Percentiles rank a stretch among this genome's conserved stretches.
These are phyloP conservation scores for Toxonevra muliebris DNA, from an alignment of 2,888 invertebrate species.

Conservation along the genomic window DNA sequence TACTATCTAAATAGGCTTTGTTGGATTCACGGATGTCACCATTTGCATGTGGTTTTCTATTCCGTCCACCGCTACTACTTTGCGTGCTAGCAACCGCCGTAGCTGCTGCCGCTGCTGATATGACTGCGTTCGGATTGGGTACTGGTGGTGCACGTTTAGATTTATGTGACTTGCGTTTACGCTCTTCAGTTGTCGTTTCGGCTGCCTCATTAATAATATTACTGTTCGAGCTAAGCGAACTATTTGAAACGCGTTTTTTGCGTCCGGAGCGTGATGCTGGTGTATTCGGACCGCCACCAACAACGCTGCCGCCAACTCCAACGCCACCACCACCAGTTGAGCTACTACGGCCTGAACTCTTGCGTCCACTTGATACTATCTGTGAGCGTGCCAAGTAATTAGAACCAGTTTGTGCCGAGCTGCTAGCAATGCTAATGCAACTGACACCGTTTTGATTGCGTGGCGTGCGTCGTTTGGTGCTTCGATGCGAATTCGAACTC, in stretches of 20 bases:
- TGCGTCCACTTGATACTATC: slow-evolving; percentile 52
- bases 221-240: slow-evolving; percentile 72
- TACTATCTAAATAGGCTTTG: slow-evolving; percentile 24
- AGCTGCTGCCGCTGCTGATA: slow-evolving; percentile 4
- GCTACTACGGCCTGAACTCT: slow-evolving; percentile 56
- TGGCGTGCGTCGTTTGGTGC: slow-evolving; percentile 67
- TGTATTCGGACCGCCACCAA: slow-evolving; percentile 33
- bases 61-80: too few relatives aligned
- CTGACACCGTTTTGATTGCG: slow-evolving; percentile 80
- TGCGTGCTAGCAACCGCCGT: too few relatives aligned
- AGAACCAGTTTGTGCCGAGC: slow-evolving; percentile 65
- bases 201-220: slow-evolving; percentile 66
- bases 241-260: slow-evolving; percentile 75
- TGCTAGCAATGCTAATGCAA: slow-evolving; percentile 79
- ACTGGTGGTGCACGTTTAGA: slow-evolving; percentile 69
- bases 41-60: slow-evolving; percentile 28
- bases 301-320: slow-evolving; percentile 48
- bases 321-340: slow-evolving; percentile 48
- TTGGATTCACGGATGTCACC: slow-evolving; percentile 50
- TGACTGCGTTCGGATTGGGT: slow-evolving; percentile 11
- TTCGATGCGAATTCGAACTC: slow-evolving; percentile 67
- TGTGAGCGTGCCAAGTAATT: slow-evolving; percentile 57
- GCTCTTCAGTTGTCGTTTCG: slow-evolving; percentile 66
- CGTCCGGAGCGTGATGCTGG: slow-evolving; percentile 78
- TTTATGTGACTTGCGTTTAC: slow-evolving; percentile 70